A percentile compares a stretch with the other conserved stretches of the same genome.
phyloP scores from a whole-genome alignment of 2,888 invertebrate genomes.

The Tipula confusa region DNA sequence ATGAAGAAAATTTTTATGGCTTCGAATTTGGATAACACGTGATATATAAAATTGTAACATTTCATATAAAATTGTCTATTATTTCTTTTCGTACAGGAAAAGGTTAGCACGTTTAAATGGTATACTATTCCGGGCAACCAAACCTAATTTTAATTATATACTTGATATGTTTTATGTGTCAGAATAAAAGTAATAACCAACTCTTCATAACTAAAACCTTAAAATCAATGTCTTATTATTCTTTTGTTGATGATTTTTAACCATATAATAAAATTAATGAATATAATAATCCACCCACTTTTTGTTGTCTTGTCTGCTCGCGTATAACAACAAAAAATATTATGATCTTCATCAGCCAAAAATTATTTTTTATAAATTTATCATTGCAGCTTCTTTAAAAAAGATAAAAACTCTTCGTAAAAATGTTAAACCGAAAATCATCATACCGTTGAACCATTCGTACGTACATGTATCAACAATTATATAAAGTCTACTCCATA shows the following conservation, averaged over 20 bases:
- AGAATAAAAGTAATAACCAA: background rate
- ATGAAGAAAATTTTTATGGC: too few species aligned
- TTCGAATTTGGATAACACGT: too few species aligned
- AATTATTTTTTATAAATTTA: background rate
- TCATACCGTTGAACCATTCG: background rate
- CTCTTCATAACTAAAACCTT: background rate
- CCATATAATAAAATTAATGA: background rate
- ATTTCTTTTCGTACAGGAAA: too few species aligned
- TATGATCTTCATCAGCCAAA: conserved; percentile 15
- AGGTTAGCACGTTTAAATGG: too few species aligned
- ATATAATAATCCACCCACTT: conserved; percentile 12
- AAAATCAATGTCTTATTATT: background rate
- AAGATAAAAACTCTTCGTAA: background rate
- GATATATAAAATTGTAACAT: too few species aligned
- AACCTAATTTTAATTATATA: background rate
- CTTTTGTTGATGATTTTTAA: background rate
- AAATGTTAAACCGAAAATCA: background rate
- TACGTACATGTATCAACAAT: background rate
- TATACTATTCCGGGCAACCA: too few species aligned
- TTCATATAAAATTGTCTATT: too few species aligned
- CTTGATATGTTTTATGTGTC: background rate
- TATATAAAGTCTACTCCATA: background rate
- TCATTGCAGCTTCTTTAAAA: conserved; percentile 14
- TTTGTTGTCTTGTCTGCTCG: background rate
- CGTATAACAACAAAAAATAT: background rate